Evolutionary conservation across 2,888 invertebrate species (phyloP).

Genomic region (Noctua pronuba): DNA sequence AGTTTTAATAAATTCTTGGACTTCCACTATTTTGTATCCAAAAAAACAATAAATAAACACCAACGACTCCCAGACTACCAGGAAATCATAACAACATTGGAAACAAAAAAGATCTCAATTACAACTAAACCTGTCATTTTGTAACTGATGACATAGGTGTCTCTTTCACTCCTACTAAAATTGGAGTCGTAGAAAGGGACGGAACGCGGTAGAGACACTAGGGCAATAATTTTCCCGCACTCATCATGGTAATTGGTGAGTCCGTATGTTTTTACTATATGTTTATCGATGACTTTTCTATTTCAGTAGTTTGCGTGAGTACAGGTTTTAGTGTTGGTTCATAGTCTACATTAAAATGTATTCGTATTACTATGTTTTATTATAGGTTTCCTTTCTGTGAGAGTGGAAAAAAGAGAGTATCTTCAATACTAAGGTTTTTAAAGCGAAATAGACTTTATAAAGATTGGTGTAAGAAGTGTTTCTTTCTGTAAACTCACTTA

Average conservation of each 20-base stretch:
- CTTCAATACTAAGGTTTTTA: background rate
- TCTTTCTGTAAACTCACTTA: too few relatives aligned
- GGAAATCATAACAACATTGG: constrained; percentile 63
- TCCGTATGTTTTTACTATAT: constrained; percentile 73
- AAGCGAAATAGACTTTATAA: background rate
- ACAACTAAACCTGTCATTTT: constrained; percentile 74
- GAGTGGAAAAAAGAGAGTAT: background rate
- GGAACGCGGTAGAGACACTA: constrained; percentile 68
- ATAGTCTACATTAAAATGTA: constrained; percentile 19
- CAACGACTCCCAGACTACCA: constrained; percentile 47
- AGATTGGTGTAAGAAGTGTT: too few relatives aligned
- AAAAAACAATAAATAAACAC: constrained; percentile 39
- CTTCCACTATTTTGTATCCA: background rate
- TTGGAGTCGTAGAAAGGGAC: constrained; percentile 63
- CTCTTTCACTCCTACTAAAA: constrained; percentile 40
- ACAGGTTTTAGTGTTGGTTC: constrained; percentile 64
- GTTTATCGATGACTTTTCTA: constrained; percentile 75
- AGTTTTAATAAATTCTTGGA: background rate
- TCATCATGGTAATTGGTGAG: constrained; percentile 78
- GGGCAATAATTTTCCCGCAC: constrained; percentile 76
- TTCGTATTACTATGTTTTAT: background rate
- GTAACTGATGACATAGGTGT: constrained; percentile 51
- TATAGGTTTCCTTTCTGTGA: too few relatives aligned
- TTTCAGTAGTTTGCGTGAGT: constrained; percentile 68
- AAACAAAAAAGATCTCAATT: constrained; percentile 65